Evolutionary conservation across 2,113 vertebrate species (phyloP).

Genomic region (Grallaria varia): DNA sequence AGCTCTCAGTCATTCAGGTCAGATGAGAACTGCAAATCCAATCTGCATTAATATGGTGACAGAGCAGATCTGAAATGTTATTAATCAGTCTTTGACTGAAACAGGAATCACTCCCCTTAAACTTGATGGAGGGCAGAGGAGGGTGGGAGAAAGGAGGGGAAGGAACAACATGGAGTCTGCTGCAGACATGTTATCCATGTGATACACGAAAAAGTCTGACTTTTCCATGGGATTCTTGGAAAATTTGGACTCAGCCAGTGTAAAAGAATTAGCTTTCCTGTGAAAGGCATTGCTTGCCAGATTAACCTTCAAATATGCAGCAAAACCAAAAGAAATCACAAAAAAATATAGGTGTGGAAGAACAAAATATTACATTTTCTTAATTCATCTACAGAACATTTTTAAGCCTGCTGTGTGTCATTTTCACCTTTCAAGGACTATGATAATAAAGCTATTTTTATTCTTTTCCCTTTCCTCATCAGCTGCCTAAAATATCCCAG

Average conservation of each 20-base stretch:
- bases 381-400: neutral
- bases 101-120: neutral
- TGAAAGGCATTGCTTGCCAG: neutral
- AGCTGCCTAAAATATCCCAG: constrained; percentile 18
- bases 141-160: neutral
- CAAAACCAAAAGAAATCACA: neutral
- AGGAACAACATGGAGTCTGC: neutral
- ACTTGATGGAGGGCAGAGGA: neutral
- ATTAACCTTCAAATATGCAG: neutral
- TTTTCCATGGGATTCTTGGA: neutral
- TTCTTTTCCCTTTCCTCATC: neutral
- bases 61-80: neutral
- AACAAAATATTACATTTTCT: neutral
- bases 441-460: constrained; percentile 29
- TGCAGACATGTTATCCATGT: neutral
- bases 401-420: neutral
- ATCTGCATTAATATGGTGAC: neutral
- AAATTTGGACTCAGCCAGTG: neutral
- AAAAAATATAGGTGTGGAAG: neutral
- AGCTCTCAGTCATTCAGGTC: neutral
- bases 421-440: neutral
- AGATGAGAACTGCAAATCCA: neutral
- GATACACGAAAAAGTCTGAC: neutral
- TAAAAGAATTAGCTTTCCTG: neutral
- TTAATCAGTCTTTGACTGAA: neutral